Base-by-base conservation (phyloP, 2,888 invertebrate species). In the Phengaris arion region DNA sequence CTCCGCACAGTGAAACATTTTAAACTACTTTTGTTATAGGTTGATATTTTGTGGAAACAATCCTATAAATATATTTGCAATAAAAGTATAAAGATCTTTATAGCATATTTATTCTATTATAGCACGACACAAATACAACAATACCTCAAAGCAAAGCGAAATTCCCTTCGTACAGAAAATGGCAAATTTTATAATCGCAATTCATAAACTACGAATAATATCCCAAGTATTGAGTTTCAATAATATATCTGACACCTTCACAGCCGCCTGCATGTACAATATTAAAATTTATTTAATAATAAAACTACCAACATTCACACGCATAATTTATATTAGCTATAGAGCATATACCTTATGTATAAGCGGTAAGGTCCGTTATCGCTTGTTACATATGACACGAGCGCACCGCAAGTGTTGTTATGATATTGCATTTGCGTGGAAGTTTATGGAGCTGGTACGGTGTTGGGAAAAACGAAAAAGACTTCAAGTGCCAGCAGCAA, bases 341-440 rank as follows among this genome's bases (percentile, higher is more conserved):
- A 1, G 22, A 35, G 22, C 1, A 22, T 46, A 46, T 46, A 52
- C 6, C 52, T 22, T 54, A 72, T 45, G 35, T 13, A 2, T 0
- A 35, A 12, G 7, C 10, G 5, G 15, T 51, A 70, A 54, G 54
- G 52, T 45, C 10, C 2, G 0, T 22, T 22, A 72, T 22, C 52
- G 72, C 52, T 2, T 35, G 35, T 22, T 12, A 1, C 10, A 12
- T 35, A 35, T 51, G 22, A 5, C 4, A 1, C 22, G 52, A 52
- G 13, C 13, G 72, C 52, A 72, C 7, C 45, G 46, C 46, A 70
- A 75, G 35, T 68, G 10, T 75, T 55, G 69, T 55, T 57, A 69
- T 75, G 69, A 75, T 75, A 69, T 68, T 69, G 68, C 45, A 46
- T 75, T 69, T 75, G 68, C 54, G 48, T 75, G 75, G 75, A 75